Percentiles rank a stretch among this genome's conserved stretches.
These are phyloP conservation scores for Anorthoa munda DNA, from an alignment of 2,888 invertebrate species.

Conservation along the genomic window DNA sequence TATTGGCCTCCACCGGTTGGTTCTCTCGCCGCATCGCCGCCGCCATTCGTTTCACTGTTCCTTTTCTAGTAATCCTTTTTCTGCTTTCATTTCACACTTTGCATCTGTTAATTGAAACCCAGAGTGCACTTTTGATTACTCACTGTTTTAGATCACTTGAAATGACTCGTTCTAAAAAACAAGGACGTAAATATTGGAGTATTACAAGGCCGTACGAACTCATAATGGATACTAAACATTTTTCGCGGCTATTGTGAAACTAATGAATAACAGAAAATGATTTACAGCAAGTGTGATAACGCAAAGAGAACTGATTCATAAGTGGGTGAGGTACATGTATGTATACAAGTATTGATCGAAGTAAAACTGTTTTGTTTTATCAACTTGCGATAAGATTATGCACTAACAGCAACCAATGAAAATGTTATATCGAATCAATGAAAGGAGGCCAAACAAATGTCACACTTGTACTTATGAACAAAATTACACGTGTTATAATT, in stretches of 20 bases:
- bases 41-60: conserved; percentile 84
- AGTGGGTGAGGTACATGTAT: conserved; percentile 67
- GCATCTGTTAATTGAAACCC: conserved; percentile 72
- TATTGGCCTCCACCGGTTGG: conserved; percentile 75
- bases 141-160: conserved; percentile 57
- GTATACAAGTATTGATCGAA: conserved; percentile 78
- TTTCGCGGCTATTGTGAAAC: conserved; percentile 41
- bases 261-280: conserved; percentile 33
- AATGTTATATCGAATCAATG: conserved; percentile 72
- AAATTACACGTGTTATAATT: conserved; percentile 30
- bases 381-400: conserved; percentile 86
- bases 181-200: conserved; percentile 73
- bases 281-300: conserved; percentile 53
- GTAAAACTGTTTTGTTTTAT: conserved; percentile 83
- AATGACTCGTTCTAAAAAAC: conserved; percentile 54
- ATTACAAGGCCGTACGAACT: conserved; percentile 60
- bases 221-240: conserved; percentile 30
- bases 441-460: conserved; percentile 69
- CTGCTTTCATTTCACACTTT: conserved; percentile 80
- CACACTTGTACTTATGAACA: conserved; percentile 32
- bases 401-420: conserved; percentile 77
- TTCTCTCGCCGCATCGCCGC: conserved; percentile 80
- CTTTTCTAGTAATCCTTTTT: conserved; percentile 74
- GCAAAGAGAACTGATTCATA: conserved; percentile 60
- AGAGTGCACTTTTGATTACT: conserved; percentile 67